A percentile compares a stretch with the other conserved stretches of the same genome.
Conservation (phyloP, 2,113 vertebrate genomes). For the Parus major region DNA sequence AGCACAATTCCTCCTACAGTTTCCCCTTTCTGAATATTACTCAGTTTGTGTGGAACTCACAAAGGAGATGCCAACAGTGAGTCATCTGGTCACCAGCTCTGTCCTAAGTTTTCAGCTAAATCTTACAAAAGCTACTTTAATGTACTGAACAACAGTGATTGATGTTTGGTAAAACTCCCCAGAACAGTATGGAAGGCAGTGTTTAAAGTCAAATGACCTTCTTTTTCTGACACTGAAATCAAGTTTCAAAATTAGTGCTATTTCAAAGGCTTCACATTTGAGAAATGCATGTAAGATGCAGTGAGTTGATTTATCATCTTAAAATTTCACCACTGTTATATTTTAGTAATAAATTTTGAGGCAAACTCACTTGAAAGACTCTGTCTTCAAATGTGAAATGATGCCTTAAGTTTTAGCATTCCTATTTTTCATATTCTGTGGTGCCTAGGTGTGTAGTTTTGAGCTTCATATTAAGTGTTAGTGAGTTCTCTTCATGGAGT, state of each 20-base stretch:
- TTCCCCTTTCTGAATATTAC: conserved; percentile 29
- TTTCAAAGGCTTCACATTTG: neutral
- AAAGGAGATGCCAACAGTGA: conserved; percentile 34
- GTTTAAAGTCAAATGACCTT: neutral
- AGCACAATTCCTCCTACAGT: conserved; percentile 25
- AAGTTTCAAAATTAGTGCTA: neutral
- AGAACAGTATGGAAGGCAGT: neutral
- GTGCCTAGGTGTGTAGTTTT: too few relatives aligned
- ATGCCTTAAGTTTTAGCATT: too few relatives aligned
- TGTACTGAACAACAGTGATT: neutral
- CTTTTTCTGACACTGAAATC: neutral
- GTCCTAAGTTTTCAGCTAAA: neutral
- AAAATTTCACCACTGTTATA: neutral
- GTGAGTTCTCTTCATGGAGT: too few relatives aligned
- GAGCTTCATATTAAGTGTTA: too few relatives aligned
- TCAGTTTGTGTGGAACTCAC: conserved; percentile 16
- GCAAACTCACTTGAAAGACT: neutral
- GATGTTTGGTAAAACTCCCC: neutral
- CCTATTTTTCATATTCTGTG: too few relatives aligned
- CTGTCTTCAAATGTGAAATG: neutral
- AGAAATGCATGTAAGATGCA: neutral
- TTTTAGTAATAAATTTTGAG: neutral
- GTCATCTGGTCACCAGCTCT: conserved; percentile 45
- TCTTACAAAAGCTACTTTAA: neutral
- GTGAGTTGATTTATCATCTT: neutral